Evolutionary conservation across 2,888 invertebrate species (phyloP).

Genomic region (Caenorhabditis sinica): DNA sequence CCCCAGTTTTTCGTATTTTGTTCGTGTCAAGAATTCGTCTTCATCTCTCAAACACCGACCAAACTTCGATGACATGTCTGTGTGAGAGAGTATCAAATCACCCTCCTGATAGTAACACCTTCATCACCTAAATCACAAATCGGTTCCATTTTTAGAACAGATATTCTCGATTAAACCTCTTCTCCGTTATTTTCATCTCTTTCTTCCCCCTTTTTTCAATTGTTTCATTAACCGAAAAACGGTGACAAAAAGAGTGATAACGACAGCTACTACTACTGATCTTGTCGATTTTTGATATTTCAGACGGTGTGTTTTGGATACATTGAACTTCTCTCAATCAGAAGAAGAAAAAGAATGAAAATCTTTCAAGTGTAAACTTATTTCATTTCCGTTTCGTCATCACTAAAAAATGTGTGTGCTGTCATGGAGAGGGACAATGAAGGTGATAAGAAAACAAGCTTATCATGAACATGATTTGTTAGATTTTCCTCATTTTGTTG

Average conservation of each 20-base stretch:
- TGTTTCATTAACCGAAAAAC: slow-evolving; percentile 14
- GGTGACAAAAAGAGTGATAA: slow-evolving; percentile 1
- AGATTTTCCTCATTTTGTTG: slow-evolving; percentile 23
- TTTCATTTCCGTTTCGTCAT: slow-evolving; percentile 36
- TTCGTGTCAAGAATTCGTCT: not conserved
- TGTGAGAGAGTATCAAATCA: slow-evolving; percentile 30
- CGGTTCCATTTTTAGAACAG: slow-evolving; percentile 55
- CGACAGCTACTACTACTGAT: slow-evolving; percentile 8
- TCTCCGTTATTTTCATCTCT: slow-evolving; percentile 12
- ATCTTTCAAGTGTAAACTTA: slow-evolving; percentile 30
- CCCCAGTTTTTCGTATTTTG: slow-evolving; percentile 11
- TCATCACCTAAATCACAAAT: slow-evolving; percentile 36
- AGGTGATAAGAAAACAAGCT: slow-evolving; percentile 55
- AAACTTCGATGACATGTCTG: slow-evolving; percentile 23
- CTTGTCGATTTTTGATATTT: slow-evolving; percentile 18
- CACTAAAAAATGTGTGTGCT: slow-evolving; percentile 24
- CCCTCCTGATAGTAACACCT: slow-evolving; percentile 35
- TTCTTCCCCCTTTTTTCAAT: not conserved
- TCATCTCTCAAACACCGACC: slow-evolving; percentile 3
- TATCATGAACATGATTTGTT: slow-evolving; percentile 35
- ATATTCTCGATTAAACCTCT: slow-evolving; percentile 22
- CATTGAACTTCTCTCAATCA: slow-evolving; percentile 3
- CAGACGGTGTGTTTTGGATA: slow-evolving; percentile 26
- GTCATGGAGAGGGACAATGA: slow-evolving; percentile 1
- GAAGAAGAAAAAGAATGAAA: not conserved